Base-by-base conservation (phyloP, 2,113 vertebrate genomes). In the Corythornis cristatus region DNA sequence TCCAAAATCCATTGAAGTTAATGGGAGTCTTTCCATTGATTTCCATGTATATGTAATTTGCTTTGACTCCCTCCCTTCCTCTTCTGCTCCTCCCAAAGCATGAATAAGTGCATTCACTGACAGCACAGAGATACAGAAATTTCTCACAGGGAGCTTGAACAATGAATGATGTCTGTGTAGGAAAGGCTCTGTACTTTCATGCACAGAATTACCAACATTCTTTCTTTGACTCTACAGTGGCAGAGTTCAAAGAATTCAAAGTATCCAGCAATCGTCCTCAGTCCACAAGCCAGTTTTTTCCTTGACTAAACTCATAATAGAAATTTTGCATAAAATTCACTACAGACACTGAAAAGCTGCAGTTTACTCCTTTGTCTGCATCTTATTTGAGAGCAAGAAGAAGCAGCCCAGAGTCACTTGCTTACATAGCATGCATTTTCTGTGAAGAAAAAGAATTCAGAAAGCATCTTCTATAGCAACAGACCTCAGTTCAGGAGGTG, bases 31-130 rank as follows among this genome's bases (percentile, higher is more conserved):
- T 73, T 80, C 66, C 56, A 89, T 1, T 56, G 66, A 85, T 76
- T 87, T 85, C 79, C 76, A 20, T 33, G 16, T 67, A 73, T 31
- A 17, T 3, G 60, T 16, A 90, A 64, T 37, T 66, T 66, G 51
- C 40, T 79, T 89, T 70, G 93, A 93, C 73, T 89, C 74, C 37
- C 33, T 94, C 58, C 42, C 19, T 87, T 67, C 67, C 58, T 86
- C 35, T 79, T 73, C 87, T 89, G 54, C 42, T 83, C 51, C 60
- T 92, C 74, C 56, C 67, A 66, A 81, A 40, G 70, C 65, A 75
- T 2, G 21, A 86, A 46, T 54, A 83, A 94, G 31, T n/a, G 37
- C 79, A 85, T n/a, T 8, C 33, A 80, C 70, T 70, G 37, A 46
- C 25, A 68, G 29, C 17, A 54, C 37, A 79, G 43, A 71, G 29